These are phyloP conservation scores for Erannis defoliaria DNA, from an alignment of 2,888 invertebrate species.

Conservation along the genomic window DNA sequence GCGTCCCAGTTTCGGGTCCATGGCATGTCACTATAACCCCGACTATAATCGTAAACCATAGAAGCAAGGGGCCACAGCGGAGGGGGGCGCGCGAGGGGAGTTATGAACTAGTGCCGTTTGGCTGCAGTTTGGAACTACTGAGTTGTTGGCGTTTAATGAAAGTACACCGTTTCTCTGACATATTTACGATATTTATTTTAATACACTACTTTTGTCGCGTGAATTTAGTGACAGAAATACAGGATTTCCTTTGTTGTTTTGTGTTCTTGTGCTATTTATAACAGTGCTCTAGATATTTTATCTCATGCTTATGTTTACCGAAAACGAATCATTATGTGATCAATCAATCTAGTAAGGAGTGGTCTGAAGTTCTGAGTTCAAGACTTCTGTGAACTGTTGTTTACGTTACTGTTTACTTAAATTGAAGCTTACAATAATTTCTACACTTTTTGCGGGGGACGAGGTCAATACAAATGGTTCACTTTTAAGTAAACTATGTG, in stretches of 20 bases:
- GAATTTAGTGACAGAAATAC: neutral
- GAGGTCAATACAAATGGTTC: no score
- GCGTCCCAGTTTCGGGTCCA: constrained; percentile 32
- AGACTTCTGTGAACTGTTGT: no score
- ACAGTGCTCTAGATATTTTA: neutral
- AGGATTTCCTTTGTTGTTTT: neutral
- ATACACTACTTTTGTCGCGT: neutral
- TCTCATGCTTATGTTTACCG: no score
- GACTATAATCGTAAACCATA: constrained; percentile 46
- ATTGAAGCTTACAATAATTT: no score
- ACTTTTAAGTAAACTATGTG: no score
- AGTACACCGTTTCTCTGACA: neutral
- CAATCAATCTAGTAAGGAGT: no score
- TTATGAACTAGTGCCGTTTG: constrained; percentile 19
- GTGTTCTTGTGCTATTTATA: neutral
- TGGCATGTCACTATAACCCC: constrained; percentile 49
- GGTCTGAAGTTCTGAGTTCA: no score
- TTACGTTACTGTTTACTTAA: no score
- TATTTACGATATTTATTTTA: constrained; percentile 1
- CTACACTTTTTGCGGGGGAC: no score
- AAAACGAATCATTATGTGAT: no score
- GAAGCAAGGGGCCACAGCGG: neutral
- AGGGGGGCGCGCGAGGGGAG: neutral
- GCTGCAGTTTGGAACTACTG: constrained; percentile 33
- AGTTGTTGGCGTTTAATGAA: constrained; percentile 11